Conservation (phyloP, 2,113 vertebrate species). For the Regulus satrapa region DNA sequence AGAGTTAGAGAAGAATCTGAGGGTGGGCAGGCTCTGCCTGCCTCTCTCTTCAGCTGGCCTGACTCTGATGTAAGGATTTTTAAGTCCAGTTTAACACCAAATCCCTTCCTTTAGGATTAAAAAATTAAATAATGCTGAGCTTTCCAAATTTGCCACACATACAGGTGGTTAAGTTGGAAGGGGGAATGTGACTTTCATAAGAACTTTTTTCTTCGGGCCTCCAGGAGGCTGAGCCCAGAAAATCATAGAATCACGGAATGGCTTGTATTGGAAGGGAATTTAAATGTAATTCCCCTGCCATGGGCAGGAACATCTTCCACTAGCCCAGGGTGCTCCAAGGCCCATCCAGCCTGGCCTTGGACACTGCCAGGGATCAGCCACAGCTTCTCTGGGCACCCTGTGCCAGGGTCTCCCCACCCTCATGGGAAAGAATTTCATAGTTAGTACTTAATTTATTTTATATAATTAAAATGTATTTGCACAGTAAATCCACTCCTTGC, state of each 20-base stretch:
- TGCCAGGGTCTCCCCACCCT: rapidly evolving
- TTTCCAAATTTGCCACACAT: neutral
- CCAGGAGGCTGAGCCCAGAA: neutral
- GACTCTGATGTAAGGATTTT: neutral
- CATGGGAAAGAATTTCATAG: neutral
- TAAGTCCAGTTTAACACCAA: neutral
- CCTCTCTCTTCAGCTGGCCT: neutral
- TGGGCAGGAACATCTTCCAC: no score
- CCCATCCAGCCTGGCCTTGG: neutral
- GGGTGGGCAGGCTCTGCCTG: neutral
- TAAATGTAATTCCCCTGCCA: neutral
- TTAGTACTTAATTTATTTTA: neutral
- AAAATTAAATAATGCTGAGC: neutral
- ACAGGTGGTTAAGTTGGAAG: neutral
- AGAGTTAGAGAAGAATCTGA: neutral
- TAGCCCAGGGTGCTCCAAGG: rapidly evolving
- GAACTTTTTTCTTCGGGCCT: neutral
- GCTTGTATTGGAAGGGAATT: neutral
- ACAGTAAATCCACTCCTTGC: neutral
- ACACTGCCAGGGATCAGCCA: neutral
- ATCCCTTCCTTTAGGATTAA: neutral
- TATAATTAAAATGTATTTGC: neutral
- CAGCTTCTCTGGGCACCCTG: neutral
- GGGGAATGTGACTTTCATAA: neutral
- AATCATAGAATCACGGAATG: no score